phyloP scores from a whole-genome alignment of 1,140 invertebrate species.

The Drosophila saltans region DNA sequence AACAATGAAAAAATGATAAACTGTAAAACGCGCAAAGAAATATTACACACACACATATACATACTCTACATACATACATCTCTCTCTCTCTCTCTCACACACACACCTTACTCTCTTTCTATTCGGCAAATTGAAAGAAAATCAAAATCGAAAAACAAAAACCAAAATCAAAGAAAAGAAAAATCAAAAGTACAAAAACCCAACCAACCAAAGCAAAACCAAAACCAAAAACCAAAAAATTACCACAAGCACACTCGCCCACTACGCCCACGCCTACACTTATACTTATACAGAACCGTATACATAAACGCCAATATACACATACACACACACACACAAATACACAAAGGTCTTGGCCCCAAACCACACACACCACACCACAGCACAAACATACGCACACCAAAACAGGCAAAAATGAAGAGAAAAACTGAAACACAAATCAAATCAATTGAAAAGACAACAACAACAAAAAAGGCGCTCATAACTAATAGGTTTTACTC shows the following conservation, averaged over 20 bases:
- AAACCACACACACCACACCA: slow-evolving; percentile 26
- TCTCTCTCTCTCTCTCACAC: slow-evolving; percentile 9
- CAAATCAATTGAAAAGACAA: slow-evolving; percentile 4
- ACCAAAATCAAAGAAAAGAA: slow-evolving; percentile 14
- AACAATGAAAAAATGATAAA: slow-evolving; percentile 1
- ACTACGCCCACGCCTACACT: too few relatives aligned
- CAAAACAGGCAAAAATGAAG: too few relatives aligned
- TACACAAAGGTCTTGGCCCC: slow-evolving; percentile 27
- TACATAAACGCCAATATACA: slow-evolving; percentile 35
- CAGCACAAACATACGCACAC: slow-evolving; percentile 39
- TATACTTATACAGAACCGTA: slow-evolving; percentile 13
- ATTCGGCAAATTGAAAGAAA: too few relatives aligned
- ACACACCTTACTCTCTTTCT: slow-evolving; percentile 1
- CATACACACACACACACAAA: slow-evolving; percentile 34
- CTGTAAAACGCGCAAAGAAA: slow-evolving; percentile 4
- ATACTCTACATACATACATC: neutral
- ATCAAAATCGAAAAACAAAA: slow-evolving; percentile 7
- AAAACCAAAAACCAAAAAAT: neutral
- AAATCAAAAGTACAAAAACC: slow-evolving; percentile 6
- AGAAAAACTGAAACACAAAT: slow-evolving; percentile 9
- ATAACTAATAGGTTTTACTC: slow-evolving; percentile 11
- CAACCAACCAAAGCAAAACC: slow-evolving; percentile 7
- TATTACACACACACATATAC: slow-evolving; percentile 3
- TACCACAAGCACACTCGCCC: neutral
- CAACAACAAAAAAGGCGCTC: slow-evolving; percentile 5